phyloP scores from a whole-genome alignment of 2,888 invertebrate species.

The Scelioninae gen. 1 region DNA sequence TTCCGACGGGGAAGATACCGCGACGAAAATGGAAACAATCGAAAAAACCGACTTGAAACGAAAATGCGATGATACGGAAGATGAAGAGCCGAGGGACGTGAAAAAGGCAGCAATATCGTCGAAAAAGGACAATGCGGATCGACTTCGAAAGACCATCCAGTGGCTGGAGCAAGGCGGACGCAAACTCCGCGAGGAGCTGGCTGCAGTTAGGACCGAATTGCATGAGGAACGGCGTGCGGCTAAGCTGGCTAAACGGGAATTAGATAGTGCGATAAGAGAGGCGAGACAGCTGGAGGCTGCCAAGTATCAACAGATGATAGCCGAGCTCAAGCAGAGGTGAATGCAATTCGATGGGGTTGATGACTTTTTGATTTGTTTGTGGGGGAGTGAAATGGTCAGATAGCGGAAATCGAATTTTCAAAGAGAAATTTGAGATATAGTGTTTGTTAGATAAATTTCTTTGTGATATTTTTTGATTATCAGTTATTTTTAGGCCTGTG shows the following conservation, averaged over 20 bases:
- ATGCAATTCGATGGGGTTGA: constrained; percentile 36
- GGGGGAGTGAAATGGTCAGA: not conserved
- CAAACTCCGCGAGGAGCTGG: constrained; percentile 78
- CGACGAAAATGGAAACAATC: too few species aligned
- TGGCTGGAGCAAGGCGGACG: constrained; percentile 79
- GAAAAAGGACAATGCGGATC: constrained; percentile 72
- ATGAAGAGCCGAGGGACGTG: constrained; percentile 39
- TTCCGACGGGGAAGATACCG: too few species aligned
- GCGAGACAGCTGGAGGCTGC: constrained; percentile 74
- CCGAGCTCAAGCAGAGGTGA: constrained; percentile 76
- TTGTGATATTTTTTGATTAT: too few species aligned
- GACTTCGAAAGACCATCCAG: constrained; percentile 78
- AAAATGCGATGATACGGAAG: constrained; percentile 40
- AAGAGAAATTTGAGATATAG: too few species aligned
- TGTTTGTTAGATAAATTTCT: too few species aligned
- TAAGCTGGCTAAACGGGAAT: constrained; percentile 75
- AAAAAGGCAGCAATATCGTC: constrained; percentile 35
- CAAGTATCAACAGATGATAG: constrained; percentile 76
- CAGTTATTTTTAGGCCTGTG: too few species aligned
- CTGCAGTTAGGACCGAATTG: constrained; percentile 76
- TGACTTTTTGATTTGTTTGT: constrained; percentile 21
- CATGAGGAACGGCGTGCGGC: constrained; percentile 78
- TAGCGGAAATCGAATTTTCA: too few species aligned
- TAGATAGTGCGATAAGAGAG: constrained; percentile 75
- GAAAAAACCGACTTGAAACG: constrained; percentile 48